Percentiles rank a stretch among this genome's conserved stretches.
Evolutionary conservation across 2,888 invertebrate genomes (phyloP).

Genomic region (Hipparchia sbordonii): DNA sequence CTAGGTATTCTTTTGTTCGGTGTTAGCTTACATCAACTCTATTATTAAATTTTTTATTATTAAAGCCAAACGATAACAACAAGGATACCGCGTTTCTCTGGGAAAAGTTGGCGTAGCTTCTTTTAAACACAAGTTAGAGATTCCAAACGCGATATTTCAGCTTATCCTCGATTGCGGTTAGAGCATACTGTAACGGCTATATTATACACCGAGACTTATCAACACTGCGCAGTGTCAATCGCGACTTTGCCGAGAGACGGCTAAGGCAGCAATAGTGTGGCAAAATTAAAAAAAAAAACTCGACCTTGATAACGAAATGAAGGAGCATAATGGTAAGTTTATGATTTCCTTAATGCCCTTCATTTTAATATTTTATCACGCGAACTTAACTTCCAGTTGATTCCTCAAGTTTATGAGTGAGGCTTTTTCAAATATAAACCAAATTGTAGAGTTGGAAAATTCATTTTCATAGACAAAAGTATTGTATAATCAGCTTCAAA

Average conservation of each 20-base stretch:
- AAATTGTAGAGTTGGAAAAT: neutral
- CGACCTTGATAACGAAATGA: conserved; percentile 36
- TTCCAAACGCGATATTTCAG: conserved; percentile 27
- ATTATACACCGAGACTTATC: conserved; percentile 42
- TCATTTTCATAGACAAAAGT: neutral
- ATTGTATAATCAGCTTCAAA: too few relatives aligned
- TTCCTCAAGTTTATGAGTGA: neutral
- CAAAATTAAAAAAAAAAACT: conserved; percentile 27
- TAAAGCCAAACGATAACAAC: neutral
- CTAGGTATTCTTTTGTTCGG: neutral
- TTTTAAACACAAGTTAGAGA: conserved; percentile 18
- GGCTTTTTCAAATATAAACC: neutral
- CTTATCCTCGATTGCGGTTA: conserved; percentile 43
- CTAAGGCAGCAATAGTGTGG: conserved; percentile 21
- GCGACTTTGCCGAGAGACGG: conserved; percentile 42
- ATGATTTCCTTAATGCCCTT: conserved; percentile 18
- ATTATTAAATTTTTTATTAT: too few relatives aligned
- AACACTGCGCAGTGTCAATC: conserved; percentile 43
- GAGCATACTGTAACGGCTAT: conserved; percentile 37
- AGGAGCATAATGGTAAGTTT: conserved; percentile 37
- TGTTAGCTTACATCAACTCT: neutral
- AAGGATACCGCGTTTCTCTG: neutral
- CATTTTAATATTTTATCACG: conserved; percentile 5
- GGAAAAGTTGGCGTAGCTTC: neutral
- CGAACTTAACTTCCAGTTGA: neutral